These are phyloP conservation scores for Drosophila kuntzei DNA, from an alignment of 2,888 invertebrate genomes.

Conservation along the genomic window DNA sequence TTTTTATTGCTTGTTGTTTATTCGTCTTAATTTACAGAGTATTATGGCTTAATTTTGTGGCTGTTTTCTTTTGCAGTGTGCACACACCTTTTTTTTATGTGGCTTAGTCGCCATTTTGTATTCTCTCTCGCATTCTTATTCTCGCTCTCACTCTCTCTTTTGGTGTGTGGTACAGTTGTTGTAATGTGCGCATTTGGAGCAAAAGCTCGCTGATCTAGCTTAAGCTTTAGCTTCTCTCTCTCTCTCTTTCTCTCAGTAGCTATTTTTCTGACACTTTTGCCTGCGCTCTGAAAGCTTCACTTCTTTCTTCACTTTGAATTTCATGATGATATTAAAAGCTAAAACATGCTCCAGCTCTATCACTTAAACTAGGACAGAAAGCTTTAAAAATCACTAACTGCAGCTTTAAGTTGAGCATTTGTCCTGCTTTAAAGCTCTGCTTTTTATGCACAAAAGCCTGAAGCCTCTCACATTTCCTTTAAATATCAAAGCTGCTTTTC, in stretches of 20 bases:
- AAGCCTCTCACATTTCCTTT: accelerated
- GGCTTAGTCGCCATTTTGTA: conserved; percentile 43
- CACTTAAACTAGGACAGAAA: background rate
- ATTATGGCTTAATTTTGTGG: conserved; percentile 53
- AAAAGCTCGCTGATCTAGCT: conserved; percentile 12
- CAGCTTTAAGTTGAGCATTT: too few relatives aligned
- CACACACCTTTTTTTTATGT: conserved; percentile 21
- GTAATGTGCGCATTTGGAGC: conserved; percentile 1
- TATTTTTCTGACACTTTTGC: conserved; percentile 8
- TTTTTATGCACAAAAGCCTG: background rate
- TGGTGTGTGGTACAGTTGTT: background rate
- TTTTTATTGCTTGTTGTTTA: background rate
- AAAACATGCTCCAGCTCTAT: background rate
- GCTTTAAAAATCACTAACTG: too few relatives aligned
- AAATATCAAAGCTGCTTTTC: background rate
- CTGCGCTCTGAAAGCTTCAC: background rate
- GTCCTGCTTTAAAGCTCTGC: background rate
- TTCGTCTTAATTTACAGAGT: conserved; percentile 28
- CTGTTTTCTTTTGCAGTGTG: conserved; percentile 27
- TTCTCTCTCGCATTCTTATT: conserved; percentile 7
- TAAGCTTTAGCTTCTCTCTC: conserved; percentile 11
- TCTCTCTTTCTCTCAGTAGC: conserved; percentile 20
- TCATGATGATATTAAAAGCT: background rate
- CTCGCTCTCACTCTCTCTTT: conserved; percentile 15
- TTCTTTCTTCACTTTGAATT: background rate